These are phyloP conservation scores for Ceyx cyanopectus DNA, from an alignment of 2,113 vertebrate genomes.

Conservation along the genomic window DNA sequence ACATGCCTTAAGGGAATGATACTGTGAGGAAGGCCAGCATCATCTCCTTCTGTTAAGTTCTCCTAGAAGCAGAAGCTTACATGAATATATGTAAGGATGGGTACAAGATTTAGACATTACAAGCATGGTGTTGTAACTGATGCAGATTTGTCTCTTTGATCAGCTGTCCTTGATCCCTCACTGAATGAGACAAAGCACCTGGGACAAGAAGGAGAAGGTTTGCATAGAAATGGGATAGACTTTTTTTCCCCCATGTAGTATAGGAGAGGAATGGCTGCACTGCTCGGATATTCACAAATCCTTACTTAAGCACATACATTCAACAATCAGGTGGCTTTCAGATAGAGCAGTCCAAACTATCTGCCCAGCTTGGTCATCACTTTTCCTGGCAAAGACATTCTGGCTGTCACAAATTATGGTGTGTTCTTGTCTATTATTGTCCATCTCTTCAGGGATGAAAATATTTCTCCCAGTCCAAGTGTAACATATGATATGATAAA, in stretches of 20 bases:
- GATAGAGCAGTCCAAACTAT: not conserved
- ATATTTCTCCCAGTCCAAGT: conserved; percentile 8
- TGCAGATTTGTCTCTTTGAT: conserved; percentile 2
- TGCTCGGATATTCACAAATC: not conserved
- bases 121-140: not conserved
- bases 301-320: not conserved
- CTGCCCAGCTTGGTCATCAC: not conserved
- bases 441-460: not conserved
- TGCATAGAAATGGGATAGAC: not conserved
- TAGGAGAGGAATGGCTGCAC: not conserved
- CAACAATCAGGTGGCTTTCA: not conserved
- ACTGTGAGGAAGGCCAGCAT: not conserved
- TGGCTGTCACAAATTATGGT: not conserved
- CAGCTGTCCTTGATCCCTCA: not conserved
- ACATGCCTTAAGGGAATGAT: not conserved
- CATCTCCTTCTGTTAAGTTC: not conserved
- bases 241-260: not conserved
- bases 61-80: not conserved
- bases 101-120: not conserved
- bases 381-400: not conserved
- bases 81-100: not conserved
- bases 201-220: not conserved
- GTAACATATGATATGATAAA: conserved; percentile 36
- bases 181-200: not conserved
- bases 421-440: not conserved